Base-by-base conservation (phyloP, 2,888 invertebrate genomes). In the Ormyrus pomaceus region DNA sequence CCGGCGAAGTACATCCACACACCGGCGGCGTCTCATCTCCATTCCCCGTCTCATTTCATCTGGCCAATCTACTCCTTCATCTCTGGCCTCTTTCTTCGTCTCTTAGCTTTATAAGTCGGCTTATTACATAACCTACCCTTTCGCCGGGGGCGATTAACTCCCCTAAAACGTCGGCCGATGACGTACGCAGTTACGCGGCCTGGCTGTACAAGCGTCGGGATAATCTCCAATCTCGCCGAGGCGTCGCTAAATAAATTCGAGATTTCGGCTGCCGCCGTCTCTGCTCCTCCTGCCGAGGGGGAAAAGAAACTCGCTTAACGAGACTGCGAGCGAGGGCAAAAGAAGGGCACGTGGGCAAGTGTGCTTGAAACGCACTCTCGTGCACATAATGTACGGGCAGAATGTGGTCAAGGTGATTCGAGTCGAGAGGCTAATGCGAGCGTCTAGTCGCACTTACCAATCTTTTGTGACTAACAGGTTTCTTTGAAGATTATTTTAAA, bases 201-300 rank as follows among this genome's bases (percentile, higher is more conserved):
- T 72, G 85, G 86, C 86, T 85, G 83, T 85, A 81, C 83, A 84
- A 85, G 68, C 82, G 74, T 6, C 59, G 45, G 55, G 64, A 77
- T 77, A 77, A 77, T 70, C 77, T 53, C 34, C 70, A 77, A 77
- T 77, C 70, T 77, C 56, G 51, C 58, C 5, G 9, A 50, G 34
- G 58, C 65, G 51, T 0, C 51, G 51, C 34, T 68, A 75, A 75
- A 68, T 75, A 75, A 75, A 75, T 75, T 61, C 68, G 59, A 68
- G 75, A 59, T 59, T 75, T 75, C 48, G 53, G 34, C 34, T 34
- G 34, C 34, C 34, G 34, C 3, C 34, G 34, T 34, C 34, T 34
- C 34, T 34, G 34, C 34, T 34, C 61, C 51, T 66, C 53, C 53
- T 61, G 34, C 2, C 50, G 34, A 58, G 13, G 13, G 71, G 50